These are phyloP conservation scores for Paramormyrops kingsleyae DNA, from an alignment of 2,113 vertebrate species.

Conservation along the genomic window DNA sequence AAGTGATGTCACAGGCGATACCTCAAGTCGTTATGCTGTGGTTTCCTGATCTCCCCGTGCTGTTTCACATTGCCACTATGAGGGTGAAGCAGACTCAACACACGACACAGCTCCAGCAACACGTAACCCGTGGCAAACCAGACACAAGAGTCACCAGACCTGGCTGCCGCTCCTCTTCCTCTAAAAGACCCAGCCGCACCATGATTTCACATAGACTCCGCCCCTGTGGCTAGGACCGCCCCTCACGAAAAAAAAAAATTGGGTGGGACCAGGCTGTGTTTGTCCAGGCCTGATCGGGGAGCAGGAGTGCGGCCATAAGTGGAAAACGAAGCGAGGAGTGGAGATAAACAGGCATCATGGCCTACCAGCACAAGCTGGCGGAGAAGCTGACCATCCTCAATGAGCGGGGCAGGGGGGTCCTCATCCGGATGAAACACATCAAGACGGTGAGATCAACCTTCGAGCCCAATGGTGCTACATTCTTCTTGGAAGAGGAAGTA, in stretches of 20 bases:
- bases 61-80: not conserved
- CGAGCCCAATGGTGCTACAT: not conserved
- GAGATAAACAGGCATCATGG: constrained; percentile 56
- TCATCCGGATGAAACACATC: constrained; percentile 82
- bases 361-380: constrained; percentile 82
- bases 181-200: not conserved
- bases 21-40: not conserved
- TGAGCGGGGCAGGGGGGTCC: constrained; percentile 77
- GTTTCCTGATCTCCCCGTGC: not conserved
- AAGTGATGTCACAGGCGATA: not conserved
- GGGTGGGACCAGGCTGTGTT: not conserved
- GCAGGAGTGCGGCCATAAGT: not conserved
- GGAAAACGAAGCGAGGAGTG: too few species aligned
- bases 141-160: too few species aligned
- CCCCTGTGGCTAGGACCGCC: not conserved
- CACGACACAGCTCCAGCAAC: not conserved
- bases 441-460: constrained; percentile 75
- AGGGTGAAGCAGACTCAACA: not conserved
- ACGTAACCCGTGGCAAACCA: not conserved
- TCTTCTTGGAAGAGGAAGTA: constrained; percentile 1
- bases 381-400: constrained; percentile 87
- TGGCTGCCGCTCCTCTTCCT: not conserved
- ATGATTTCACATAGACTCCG: not conserved
- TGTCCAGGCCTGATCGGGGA: not conserved
- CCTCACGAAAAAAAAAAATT: not conserved